phyloP scores from a whole-genome alignment of 2,113 vertebrate species.

The Paratilapia polleni region DNA sequence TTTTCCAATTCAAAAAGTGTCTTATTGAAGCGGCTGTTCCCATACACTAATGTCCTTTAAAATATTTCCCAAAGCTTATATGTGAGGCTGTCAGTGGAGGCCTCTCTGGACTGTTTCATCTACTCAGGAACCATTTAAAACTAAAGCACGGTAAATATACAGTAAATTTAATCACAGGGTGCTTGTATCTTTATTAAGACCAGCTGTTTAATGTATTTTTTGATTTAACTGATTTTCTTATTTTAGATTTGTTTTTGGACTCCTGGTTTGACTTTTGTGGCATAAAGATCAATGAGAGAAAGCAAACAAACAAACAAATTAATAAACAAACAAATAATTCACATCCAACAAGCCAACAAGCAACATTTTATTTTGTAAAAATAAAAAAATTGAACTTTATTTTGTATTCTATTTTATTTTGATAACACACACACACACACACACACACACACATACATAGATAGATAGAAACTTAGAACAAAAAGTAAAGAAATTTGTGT shows the following conservation, averaged over 20 bases:
- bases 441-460: too few species aligned
- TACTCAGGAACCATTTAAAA: neutral
- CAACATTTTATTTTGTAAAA: too few species aligned
- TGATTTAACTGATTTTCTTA: neutral
- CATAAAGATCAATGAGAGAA: too few species aligned
- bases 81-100: neutral
- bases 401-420: too few species aligned
- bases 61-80: neutral
- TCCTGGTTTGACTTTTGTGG: neutral
- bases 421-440: too few species aligned
- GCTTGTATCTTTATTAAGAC: neutral
- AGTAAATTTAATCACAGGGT: neutral
- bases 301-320: too few species aligned
- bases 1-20: slow-evolving; percentile 28
- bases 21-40: slow-evolving; percentile 6
- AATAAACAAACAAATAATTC: too few species aligned
- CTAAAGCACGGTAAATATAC: neutral
- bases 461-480: too few species aligned
- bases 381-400: too few species aligned
- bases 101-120: neutral
- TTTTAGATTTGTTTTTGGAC: neutral
- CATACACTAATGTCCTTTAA: neutral
- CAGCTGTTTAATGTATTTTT: neutral
- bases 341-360: too few species aligned
- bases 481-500: too few species aligned